These are phyloP conservation scores for Agonopterix subpropinquella DNA, from an alignment of 2,888 invertebrate genomes.

Conservation along the genomic window DNA sequence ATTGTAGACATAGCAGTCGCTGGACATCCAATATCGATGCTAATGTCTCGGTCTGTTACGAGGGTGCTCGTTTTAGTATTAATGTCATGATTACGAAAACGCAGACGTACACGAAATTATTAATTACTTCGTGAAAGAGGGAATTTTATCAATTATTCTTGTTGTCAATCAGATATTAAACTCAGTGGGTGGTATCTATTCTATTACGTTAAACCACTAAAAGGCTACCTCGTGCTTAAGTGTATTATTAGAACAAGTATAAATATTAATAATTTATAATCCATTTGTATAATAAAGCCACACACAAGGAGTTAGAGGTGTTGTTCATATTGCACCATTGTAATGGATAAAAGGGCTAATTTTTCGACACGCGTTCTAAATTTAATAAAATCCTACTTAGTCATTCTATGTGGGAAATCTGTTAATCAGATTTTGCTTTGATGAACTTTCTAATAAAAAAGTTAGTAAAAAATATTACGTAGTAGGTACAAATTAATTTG, in stretches of 20 bases:
- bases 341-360: slow-evolving; percentile 26
- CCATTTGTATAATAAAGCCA: too few species aligned
- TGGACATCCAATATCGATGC: slow-evolving; percentile 74
- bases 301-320: background rate
- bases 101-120: background rate
- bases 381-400: slow-evolving; percentile 37
- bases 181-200: too few species aligned
- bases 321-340: background rate
- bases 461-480: too few species aligned
- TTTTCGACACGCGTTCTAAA: slow-evolving; percentile 41
- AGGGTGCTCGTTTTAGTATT: slow-evolving; percentile 18
- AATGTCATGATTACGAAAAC: slow-evolving; percentile 1
- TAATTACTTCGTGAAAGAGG: too few species aligned
- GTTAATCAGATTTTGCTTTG: slow-evolving; percentile 19
- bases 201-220: too few species aligned
- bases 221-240: too few species aligned
- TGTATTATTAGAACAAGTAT: too few species aligned
- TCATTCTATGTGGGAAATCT: slow-evolving; percentile 42
- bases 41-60: slow-evolving; percentile 41
- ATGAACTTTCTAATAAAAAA: slow-evolving; percentile 1
- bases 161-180: too few species aligned
- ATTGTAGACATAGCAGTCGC: slow-evolving; percentile 43
- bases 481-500: too few species aligned
- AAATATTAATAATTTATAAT: too few species aligned
- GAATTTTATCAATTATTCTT: too few species aligned